Conservation (phyloP, 1,140 invertebrate genomes). For the Nasonia giraulti region DNA sequence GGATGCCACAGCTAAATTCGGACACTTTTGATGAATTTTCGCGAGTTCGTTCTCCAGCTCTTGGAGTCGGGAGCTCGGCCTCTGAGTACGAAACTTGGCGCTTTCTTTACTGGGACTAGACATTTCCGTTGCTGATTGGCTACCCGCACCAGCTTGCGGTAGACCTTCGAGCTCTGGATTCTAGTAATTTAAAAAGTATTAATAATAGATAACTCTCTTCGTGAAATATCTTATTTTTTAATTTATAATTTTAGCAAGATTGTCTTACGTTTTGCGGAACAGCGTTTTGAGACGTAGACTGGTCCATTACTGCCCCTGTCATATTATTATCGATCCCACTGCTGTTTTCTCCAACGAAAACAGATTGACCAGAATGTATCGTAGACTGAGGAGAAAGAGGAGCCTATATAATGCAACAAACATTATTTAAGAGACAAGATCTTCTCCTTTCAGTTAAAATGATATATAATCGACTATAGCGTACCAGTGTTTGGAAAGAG, state of each 20-base stretch:
- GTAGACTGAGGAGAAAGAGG: conserved; percentile 74
- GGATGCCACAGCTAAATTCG: conserved; percentile 57
- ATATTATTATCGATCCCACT: conserved; percentile 26
- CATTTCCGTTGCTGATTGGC: conserved; percentile 60
- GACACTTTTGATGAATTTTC: conserved; percentile 66
- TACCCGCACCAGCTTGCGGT: conserved; percentile 27
- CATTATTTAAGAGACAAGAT: background rate
- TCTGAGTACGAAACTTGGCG: conserved; percentile 63
- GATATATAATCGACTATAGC: conserved; percentile 30
- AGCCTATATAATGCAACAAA: conserved; percentile 60
- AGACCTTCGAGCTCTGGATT: conserved; percentile 16
- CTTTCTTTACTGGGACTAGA: conserved; percentile 71
- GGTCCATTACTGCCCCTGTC: conserved; percentile 40
- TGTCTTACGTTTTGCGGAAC: conserved; percentile 56
- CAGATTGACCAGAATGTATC: conserved; percentile 62
- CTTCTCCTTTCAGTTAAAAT: background rate
- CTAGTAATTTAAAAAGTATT: background rate
- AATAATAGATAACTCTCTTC: background rate
- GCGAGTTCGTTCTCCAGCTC: conserved; percentile 71
- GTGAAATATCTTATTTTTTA: too few species aligned
- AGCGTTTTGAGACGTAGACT: conserved; percentile 48
- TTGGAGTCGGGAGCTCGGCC: conserved; percentile 68
- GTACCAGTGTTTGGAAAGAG: conserved; percentile 66
- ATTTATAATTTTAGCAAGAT: background rate
- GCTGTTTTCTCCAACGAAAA: conserved; percentile 50